Evolutionary conservation across 2,797 vertebrate genomes (phyloP), one percentile per base, ranked within the genome.

Genomic region (Tokudaia tokunoshimensis): DNA sequence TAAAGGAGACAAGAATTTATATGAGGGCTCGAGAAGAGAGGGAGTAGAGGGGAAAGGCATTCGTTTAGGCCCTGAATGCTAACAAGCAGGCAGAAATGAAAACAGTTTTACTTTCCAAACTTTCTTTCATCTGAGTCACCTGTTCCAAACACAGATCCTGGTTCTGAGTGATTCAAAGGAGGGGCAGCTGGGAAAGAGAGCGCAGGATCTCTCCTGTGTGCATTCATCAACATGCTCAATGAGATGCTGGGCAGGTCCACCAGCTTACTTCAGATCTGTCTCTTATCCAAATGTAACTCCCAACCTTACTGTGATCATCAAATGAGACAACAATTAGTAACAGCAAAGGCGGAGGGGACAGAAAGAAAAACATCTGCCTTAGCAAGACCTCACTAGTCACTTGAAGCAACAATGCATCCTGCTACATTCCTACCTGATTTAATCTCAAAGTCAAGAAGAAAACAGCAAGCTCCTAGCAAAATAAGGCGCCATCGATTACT

Each of bases 111-210:
- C 96, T 95, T 96, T 96, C n/a, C 88, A 96, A 81, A 92, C 29
- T 96, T 47, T 94, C 72, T 92, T 87, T 94, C 93, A 95, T 84
- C 94, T 96, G 96, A 98, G 95, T 98, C 98, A 98, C 95, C 87
- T 4, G 0, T 92, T 96, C 96, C 91, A 97, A 96, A 94, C 91
- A 6, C 10, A 89, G 72, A 92, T 85, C 81, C 59, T 83, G 0
- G 0, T 88, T 84, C 82, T 82, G 76, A 81, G 93, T 94, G 97
- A 98, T 41, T 80, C 84, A 55, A 94, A 95, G 91, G 90, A 90
- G 92, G 67, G 94, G 91, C 61, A 57, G 61, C 94, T 85, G 97
- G 55, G 85, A 96, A 96, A 95, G 92, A 41, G 57, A 97, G 57
- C 3, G 22, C 88, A 85, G 67, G 14, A 55, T 57, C 82, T 84